Base-by-base conservation (phyloP, 2,113 vertebrate genomes). In the Menidia beryllina region DNA sequence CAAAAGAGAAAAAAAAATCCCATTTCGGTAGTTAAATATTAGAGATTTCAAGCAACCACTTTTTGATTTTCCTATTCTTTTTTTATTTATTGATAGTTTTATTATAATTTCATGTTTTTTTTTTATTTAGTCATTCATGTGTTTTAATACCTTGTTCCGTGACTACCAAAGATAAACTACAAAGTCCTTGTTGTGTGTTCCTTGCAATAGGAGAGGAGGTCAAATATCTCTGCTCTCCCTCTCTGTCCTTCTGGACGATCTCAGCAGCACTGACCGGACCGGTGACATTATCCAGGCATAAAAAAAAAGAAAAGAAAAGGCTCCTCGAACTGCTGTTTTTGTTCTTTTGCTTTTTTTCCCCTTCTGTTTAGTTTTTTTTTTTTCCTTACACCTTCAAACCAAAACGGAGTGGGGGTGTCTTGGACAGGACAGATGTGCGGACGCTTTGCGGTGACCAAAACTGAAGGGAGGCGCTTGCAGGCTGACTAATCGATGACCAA, bases 121-220 rank as follows among this genome's bases (percentile, higher is more conserved):
- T 92, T 58, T 90, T 88, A 21, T 38, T 75, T 86, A 90, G 87
- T 93, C 93, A 56, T 79, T 90, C 76, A 90, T 93, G 89, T 91
- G 91, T 95, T 86, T 75, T 63, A 89, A 94, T 93, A 92, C 93
- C 86, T 89, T 87, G 89, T 91, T 93, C 93, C 95, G 95, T 97
- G 95, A 95, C 94, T 95, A 98, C 97, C 97, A 98, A 99, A 99
- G 97, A 98, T 95, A 91, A 95, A 97, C 93, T 93, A 93, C 94
- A 94, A 95, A 94, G 91, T 93, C 93, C 95, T 94, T 94, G 94
- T 95, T 96, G 94, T 96, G 94, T 95, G 94, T 96, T 96, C 93
- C 95, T 96, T 96, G 95, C 96, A 97, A 98, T 97, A 97, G 95
- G 94, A 95, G 94, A 95, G 91, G 91, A 96, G 97, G 96, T 96